A percentile compares a stretch with the other conserved stretches of the same genome.
Conservation (phyloP, 2,797 vertebrate species). For the Rhodeus uyekii region DNA sequence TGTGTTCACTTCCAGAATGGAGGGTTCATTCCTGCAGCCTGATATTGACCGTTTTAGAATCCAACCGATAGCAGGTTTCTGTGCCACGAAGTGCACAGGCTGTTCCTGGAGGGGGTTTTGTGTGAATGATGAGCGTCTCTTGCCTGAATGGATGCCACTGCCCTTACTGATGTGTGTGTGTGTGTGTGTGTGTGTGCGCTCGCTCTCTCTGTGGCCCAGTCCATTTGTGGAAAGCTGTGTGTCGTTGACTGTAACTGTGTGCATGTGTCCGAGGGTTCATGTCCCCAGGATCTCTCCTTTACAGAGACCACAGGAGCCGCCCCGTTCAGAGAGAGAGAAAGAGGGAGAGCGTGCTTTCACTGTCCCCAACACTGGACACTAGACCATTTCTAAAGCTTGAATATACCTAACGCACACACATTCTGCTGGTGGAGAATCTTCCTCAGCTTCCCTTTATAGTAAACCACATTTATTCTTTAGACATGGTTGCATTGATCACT, state of each 20-base stretch:
- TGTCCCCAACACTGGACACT: constrained; percentile 63
- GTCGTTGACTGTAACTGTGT: constrained; percentile 47
- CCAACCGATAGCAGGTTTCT: constrained; percentile 48
- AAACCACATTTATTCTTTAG: constrained; percentile 19
- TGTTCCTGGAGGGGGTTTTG: constrained; percentile 9
- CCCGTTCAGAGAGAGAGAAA: constrained; percentile 74
- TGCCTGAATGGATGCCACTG: constrained; percentile 39
- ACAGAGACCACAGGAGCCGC: constrained; percentile 77
- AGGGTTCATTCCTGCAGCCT: constrained; percentile 85
- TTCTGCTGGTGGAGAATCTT: constrained; percentile 47
- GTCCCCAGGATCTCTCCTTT: constrained; percentile 76
- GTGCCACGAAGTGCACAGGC: constrained; percentile 30
- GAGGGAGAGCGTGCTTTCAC: constrained; percentile 78
- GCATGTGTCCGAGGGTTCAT: constrained; percentile 53
- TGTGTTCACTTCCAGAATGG: constrained; percentile 74
- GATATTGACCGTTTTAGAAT: constrained; percentile 68
- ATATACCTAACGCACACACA: constrained; percentile 3
- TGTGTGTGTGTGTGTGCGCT: neutral
- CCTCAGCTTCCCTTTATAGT: constrained; percentile 40
- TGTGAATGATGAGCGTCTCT: constrained; percentile 26
- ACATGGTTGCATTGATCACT: constrained; percentile 19
- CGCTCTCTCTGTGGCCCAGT: constrained; percentile 25
- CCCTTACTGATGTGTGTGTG: neutral
- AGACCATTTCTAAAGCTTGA: constrained; percentile 29
- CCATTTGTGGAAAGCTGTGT: constrained; percentile 46